These are phyloP conservation scores for Deilephila porcellus DNA, from an alignment of 2,888 invertebrate genomes.

Conservation along the genomic window DNA sequence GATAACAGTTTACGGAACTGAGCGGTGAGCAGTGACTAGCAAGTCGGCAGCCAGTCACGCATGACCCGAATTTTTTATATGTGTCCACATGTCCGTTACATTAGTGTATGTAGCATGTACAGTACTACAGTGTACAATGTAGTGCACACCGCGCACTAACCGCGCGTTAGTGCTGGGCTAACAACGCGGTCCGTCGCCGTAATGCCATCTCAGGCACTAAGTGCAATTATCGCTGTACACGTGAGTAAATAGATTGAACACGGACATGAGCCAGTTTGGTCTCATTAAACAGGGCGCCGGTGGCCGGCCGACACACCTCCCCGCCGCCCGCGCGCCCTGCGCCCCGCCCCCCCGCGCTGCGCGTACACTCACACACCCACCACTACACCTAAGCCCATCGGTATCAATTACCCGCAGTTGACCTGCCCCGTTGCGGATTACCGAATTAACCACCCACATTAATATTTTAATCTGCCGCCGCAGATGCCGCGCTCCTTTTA, in stretches of 20 bases:
- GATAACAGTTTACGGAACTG: slow-evolving; percentile 26
- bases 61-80: slow-evolving; percentile 23
- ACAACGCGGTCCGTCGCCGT: slow-evolving; percentile 25
- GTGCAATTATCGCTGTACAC: slow-evolving; percentile 46
- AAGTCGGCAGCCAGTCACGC: slow-evolving; percentile 22
- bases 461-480: slow-evolving; percentile 53
- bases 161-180: slow-evolving; percentile 15
- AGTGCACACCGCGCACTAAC: slow-evolving; percentile 8
- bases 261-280: slow-evolving; percentile 33
- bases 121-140: neutral
- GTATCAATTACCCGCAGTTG: slow-evolving; percentile 52
- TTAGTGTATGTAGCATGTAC: neutral
- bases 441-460: slow-evolving; percentile 54
- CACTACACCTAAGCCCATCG: slow-evolving; percentile 48
- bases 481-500: slow-evolving; percentile 28
- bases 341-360: slow-evolving; percentile 23
- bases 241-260: slow-evolving; percentile 48
- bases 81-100: slow-evolving; percentile 18
- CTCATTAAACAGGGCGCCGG: slow-evolving; percentile 31
- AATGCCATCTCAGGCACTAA: slow-evolving; percentile 36
- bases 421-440: slow-evolving; percentile 47
- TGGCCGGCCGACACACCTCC: slow-evolving; percentile 21
- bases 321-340: neutral
- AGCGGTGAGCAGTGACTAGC: slow-evolving; percentile 1
- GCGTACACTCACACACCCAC: slow-evolving; percentile 37